phyloP scores from a whole-genome alignment of 2,113 vertebrate species.

The Neodon shergylaensis region DNA sequence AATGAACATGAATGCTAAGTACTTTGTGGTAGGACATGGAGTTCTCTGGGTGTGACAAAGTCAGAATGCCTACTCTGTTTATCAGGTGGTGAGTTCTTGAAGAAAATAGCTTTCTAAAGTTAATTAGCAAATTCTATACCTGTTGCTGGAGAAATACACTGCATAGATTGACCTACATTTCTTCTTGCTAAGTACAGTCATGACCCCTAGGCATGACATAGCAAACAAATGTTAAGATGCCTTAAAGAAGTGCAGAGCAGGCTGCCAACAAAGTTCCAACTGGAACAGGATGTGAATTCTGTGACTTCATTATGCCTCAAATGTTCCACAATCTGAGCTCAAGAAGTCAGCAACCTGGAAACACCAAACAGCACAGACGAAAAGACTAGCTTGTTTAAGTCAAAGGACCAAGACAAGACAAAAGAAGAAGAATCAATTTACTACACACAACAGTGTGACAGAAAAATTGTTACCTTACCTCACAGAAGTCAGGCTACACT shows the following conservation, averaged over 20 bases:
- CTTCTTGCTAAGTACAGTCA: background rate
- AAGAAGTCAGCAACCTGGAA: background rate
- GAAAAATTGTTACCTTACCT: background rate
- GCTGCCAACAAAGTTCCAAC: background rate
- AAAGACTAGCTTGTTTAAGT: background rate
- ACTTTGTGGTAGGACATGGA: background rate
- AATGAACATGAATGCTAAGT: background rate
- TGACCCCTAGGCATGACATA: background rate
- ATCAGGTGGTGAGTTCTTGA: background rate
- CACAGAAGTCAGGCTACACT: background rate
- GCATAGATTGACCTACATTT: background rate
- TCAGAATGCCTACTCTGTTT: background rate
- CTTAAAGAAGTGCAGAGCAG: background rate
- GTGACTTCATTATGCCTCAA: background rate
- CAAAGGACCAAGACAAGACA: background rate
- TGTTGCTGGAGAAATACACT: background rate
- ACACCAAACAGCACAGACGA: background rate
- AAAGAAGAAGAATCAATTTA: background rate
- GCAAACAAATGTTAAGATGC: background rate
- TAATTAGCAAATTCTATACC: background rate
- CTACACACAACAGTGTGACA: background rate
- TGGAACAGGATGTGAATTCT: no score
- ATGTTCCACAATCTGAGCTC: background rate
- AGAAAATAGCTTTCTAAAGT: background rate
- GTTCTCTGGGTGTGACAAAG: background rate